phyloP scores from a whole-genome alignment of 2,888 invertebrate species.

The Platycheirus albimanus region DNA sequence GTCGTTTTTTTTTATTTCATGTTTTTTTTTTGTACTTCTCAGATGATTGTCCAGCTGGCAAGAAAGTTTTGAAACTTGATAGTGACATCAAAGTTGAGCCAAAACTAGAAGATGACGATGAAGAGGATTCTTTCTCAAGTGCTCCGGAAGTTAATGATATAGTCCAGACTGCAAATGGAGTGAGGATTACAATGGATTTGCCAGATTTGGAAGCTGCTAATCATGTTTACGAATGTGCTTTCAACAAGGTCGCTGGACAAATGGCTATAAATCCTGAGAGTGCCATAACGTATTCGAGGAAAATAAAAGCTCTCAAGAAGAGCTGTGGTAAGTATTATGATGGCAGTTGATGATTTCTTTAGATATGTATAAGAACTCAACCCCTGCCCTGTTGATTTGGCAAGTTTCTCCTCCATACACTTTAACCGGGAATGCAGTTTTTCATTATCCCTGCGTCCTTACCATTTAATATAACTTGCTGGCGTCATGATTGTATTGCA shows the following conservation, averaged over 20 bases:
- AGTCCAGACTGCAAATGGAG: constrained; percentile 53
- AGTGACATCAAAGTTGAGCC: constrained; percentile 43
- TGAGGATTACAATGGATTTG: constrained; percentile 45
- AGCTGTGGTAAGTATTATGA: constrained; percentile 55
- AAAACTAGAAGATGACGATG: constrained; percentile 6
- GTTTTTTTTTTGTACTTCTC: not conserved
- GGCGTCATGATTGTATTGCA: too few species aligned
- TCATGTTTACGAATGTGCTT: constrained; percentile 58
- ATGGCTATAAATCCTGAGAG: constrained; percentile 68
- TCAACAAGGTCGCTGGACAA: constrained; percentile 64
- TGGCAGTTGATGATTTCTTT: too few species aligned
- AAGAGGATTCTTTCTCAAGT: constrained; percentile 9
- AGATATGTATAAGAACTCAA: too few species aligned
- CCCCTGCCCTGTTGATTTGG: too few species aligned
- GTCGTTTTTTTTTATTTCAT: not conserved
- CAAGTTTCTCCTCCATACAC: too few species aligned
- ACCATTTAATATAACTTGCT: too few species aligned
- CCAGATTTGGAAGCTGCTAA: constrained; percentile 43
- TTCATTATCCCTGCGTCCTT: too few species aligned
- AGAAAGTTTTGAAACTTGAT: constrained; percentile 51
- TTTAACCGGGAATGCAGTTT: too few species aligned
- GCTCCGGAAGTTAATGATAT: constrained; percentile 25
- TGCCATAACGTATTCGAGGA: constrained; percentile 30
- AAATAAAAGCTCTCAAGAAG: constrained; percentile 66
- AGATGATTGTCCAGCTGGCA: constrained; percentile 60